phyloP scores from a whole-genome alignment of 1,140 invertebrate species.

The Drosophila nebulosa region DNA sequence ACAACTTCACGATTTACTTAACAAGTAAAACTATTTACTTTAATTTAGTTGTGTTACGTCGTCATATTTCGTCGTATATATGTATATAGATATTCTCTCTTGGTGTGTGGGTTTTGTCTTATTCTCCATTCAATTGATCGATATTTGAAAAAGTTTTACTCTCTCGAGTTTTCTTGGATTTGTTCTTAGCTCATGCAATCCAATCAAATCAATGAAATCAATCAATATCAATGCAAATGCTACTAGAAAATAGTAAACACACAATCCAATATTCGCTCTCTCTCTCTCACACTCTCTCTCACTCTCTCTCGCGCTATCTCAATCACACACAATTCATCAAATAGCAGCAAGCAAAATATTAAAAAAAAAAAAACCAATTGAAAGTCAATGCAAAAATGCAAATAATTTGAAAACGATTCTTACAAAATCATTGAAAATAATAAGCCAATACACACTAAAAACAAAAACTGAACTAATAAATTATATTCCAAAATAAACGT shows the following conservation, averaged over 20 bases:
- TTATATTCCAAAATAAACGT: constrained; percentile 59
- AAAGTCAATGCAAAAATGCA: constrained; percentile 11
- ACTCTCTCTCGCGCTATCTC: not conserved
- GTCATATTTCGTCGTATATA: no score
- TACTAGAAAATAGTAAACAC: not conserved
- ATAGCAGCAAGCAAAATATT: not conserved
- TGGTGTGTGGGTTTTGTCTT: no score
- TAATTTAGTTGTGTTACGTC: no score
- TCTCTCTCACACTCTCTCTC: not conserved
- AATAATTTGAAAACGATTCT: not conserved
- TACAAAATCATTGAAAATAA: constrained; percentile 1
- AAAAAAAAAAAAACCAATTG: constrained; percentile 5
- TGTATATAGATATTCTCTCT: no score
- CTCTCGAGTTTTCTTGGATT: not conserved
- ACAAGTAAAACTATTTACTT: no score
- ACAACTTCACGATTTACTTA: no score
- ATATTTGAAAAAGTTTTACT: no score
- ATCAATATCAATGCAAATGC: not conserved
- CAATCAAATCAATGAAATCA: not conserved
- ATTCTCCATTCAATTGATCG: no score
- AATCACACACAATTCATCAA: no score
- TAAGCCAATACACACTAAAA: constrained; percentile 16
- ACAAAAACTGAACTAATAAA: constrained; percentile 43
- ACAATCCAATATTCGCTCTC: not conserved
- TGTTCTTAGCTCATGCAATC: not conserved